Conservation (phyloP, 2,888 invertebrate genomes). For the Epistrophe grossulariae region DNA sequence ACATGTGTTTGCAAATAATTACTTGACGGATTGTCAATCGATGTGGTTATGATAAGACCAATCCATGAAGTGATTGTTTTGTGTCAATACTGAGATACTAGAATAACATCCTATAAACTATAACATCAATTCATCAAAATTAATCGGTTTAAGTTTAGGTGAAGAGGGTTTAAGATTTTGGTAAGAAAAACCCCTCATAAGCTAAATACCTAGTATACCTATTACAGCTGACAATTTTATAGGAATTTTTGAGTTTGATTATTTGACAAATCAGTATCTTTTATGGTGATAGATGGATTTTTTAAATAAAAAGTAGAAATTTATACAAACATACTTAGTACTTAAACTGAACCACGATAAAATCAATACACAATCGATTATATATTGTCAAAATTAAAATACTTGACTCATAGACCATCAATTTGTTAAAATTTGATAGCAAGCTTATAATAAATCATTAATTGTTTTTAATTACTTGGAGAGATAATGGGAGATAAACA, state of each 20-base stretch:
- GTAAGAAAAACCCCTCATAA: neutral
- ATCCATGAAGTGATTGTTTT: slow-evolving; percentile 41
- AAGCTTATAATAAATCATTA: slow-evolving; percentile 9
- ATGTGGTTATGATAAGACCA: slow-evolving; percentile 40
- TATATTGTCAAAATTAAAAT: neutral
- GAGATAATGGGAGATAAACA: neutral
- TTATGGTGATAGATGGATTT: neutral
- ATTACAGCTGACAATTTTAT: neutral
- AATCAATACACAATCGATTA: slow-evolving; percentile 3
- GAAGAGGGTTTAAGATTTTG: neutral
- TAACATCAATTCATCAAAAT: slow-evolving; percentile 52
- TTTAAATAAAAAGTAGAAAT: neutral
- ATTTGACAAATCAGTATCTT: neutral
- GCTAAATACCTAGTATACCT: too few relatives aligned
- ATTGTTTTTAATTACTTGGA: slow-evolving; percentile 10
- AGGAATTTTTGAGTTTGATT: slow-evolving; percentile 4
- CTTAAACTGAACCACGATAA: neutral
- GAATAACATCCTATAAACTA: neutral
- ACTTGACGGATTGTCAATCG: slow-evolving; percentile 60
- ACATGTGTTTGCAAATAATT: slow-evolving; percentile 50
- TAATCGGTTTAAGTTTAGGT: slow-evolving; percentile 26
- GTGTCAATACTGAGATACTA: slow-evolving; percentile 50
- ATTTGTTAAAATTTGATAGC: neutral
- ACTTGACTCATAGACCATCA: neutral
- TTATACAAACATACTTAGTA: neutral